Percentiles rank a stretch among this genome's conserved stretches.
Evolutionary conservation across 2,113 vertebrate genomes (phyloP).

Genomic region (Clupea harengus): DNA sequence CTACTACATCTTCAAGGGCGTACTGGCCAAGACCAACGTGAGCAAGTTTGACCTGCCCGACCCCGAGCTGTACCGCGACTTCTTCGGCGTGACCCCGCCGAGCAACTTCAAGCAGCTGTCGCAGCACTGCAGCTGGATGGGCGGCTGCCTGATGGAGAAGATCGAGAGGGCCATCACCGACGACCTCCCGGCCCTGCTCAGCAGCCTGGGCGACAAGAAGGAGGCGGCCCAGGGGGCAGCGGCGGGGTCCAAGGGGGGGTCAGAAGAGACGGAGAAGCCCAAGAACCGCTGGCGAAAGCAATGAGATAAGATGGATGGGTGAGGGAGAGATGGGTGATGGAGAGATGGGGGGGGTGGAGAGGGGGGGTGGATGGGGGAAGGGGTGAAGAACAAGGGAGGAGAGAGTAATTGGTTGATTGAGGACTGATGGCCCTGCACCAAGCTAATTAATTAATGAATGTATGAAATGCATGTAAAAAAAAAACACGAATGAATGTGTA

Average conservation of each 20-base stretch:
- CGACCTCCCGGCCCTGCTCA: slow-evolving; percentile 88
- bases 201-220: slow-evolving; percentile 80
- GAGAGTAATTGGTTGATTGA: slow-evolving; percentile 42
- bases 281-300: slow-evolving; percentile 86
- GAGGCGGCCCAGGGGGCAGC: slow-evolving; percentile 18
- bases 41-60: slow-evolving; percentile 99
- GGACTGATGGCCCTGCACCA: slow-evolving; percentile 4
- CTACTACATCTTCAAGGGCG: slow-evolving; percentile 97
- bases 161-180: slow-evolving; percentile 93
- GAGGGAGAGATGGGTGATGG: slow-evolving; percentile 17
- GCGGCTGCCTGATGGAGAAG: slow-evolving; percentile 94
- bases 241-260: slow-evolving; percentile 80
- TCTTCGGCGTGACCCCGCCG: slow-evolving; percentile 93
- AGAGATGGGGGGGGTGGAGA: background rate
- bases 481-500: background rate
- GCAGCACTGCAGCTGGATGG: slow-evolving; percentile 94
- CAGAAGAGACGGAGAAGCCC: slow-evolving; percentile 90
- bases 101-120: slow-evolving; percentile 88
- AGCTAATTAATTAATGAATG: slow-evolving; percentile 6
- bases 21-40: slow-evolving; percentile 97
- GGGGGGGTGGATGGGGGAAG: background rate
- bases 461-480: background rate
- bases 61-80: slow-evolving; percentile 94
- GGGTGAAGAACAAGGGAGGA: slow-evolving; percentile 53
- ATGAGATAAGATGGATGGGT: slow-evolving; percentile 52